Base-by-base conservation (phyloP, 2,797 vertebrate species). In the Champsocephalus gunnari region DNA sequence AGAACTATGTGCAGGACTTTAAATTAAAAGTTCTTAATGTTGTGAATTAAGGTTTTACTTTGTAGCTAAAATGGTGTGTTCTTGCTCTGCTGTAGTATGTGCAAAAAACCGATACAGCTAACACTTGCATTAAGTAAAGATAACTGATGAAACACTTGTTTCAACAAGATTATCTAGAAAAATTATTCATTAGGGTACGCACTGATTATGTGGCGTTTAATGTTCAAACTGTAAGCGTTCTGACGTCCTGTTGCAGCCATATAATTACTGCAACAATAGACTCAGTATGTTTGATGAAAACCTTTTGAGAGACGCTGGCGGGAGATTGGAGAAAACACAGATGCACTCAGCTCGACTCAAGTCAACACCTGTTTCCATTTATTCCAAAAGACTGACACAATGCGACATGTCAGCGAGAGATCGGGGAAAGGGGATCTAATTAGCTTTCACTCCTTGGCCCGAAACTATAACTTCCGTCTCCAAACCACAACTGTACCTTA, bases 361-460 rank as follows among this genome's bases (percentile, higher is more conserved):
- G 63, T 70, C 56, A 73, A 75, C 82, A 88, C 85, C 79, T 87
- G 80, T 77, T 88, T 72, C 65, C 16, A 75, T 86, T 89, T 78
- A 58, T 82, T 89, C 51, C 53, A 55, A 53, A 75, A 77, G 44
- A 83, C 67, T 68, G 73, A 66, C 61, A 67, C 67, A 19, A 54
- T 70, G 66, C 66, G 55, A 82, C 78, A 51, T 85, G 77, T 90
- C 83, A 88, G 73, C 61, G 38, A 32, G 34, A 63, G 83, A 84
- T 81, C 16, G 21, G 34, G 81, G 84, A 87, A 69, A 87, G 69
- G 66, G 75, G 62, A 85, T 88, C 69, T 90, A 91, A 93, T 92
- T 92, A 88, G 67, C 77, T 86, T 80, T 70, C 59, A 43, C 80
- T 86, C 77, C 84, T 79, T 78, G 57, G 51, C 45, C 43, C 56